Conservation (phyloP, 1,140 invertebrate genomes). For the Diabrotica undecimpunctata region DNA sequence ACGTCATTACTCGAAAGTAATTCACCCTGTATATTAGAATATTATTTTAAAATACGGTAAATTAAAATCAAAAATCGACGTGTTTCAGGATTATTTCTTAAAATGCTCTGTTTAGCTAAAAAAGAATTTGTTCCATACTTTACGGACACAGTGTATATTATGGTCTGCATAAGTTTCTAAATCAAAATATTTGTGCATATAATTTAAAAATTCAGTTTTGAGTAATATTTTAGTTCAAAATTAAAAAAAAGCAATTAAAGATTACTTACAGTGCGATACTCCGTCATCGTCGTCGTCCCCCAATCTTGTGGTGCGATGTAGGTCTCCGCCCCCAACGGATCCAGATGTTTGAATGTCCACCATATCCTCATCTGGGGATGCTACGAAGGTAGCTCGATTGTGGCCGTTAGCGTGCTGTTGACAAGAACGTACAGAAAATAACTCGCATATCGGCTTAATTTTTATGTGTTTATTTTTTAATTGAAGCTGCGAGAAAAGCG, state of each 20-base stretch:
- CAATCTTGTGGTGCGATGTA: constrained; percentile 44
- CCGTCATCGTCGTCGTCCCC: constrained; percentile 46
- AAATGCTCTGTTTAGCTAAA: no score
- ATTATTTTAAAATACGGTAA: no score
- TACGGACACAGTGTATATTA: no score
- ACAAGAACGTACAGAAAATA: constrained; percentile 7
- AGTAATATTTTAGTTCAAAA: no score
- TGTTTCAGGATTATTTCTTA: no score
- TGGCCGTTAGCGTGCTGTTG: constrained; percentile 37
- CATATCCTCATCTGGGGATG: constrained; percentile 57
- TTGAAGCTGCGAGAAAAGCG: not conserved
- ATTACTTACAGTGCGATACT: constrained; percentile 36
- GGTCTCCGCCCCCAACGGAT: constrained; percentile 41
- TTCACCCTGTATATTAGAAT: no score
- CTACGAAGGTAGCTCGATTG: constrained; percentile 43
- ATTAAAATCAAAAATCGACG: no score
- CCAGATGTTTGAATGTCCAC: constrained; percentile 59
- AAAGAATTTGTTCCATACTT: no score
- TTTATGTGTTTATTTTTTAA: not conserved
- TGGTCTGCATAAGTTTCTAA: not conserved
- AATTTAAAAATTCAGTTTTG: no score
- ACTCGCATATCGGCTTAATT: constrained; percentile 10
- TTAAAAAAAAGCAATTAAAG: no score
- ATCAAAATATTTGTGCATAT: no score
- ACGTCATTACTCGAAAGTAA: no score